A percentile compares a stretch with the other conserved stretches of the same genome.
Evolutionary conservation across 2,888 invertebrate species (phyloP).

Genomic region (Lissocephala sabroskyi): DNA sequence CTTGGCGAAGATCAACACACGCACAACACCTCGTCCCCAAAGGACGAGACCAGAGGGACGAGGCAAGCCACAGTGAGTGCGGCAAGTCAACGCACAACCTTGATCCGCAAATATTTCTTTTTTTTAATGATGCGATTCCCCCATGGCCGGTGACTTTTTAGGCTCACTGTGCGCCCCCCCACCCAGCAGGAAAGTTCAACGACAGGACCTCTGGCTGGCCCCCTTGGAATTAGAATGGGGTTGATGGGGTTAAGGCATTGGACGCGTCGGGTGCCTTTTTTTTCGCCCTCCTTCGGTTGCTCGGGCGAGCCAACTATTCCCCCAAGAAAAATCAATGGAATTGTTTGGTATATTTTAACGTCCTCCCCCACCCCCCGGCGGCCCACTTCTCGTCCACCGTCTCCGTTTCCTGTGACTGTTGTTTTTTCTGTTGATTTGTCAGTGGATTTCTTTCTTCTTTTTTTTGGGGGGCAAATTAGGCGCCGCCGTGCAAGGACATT

Average conservation of each 20-base stretch:
- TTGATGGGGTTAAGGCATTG: neutral
- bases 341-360: conserved; percentile 57
- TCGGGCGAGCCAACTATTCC: conserved; percentile 36
- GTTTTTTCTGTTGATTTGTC: conserved; percentile 12
- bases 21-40: conserved; percentile 40
- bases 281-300: too few species aligned
- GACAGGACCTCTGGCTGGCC: neutral
- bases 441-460: conserved; percentile 4
- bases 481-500: conserved; percentile 31
- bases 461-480: conserved; percentile 38
- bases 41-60: conserved; percentile 47
- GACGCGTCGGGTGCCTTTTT: conserved; percentile 19
- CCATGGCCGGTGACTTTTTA: too few species aligned
- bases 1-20: conserved; percentile 22
- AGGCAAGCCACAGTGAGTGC: neutral
- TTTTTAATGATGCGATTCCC: too few species aligned
- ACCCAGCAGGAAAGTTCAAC: too few species aligned
- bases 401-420: neutral
- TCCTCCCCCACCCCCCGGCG: conserved; percentile 6
- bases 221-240: neutral
- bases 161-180: too few species aligned
- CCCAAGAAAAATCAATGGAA: conserved; percentile 64
- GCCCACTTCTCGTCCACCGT: too few species aligned
- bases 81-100: too few species aligned
- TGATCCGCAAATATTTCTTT: too few species aligned